Percentiles rank a stretch among this genome's conserved stretches.
These are phyloP conservation scores for Oophaga pumilio DNA, from an alignment of 2,113 vertebrate genomes.

Conservation along the genomic window DNA sequence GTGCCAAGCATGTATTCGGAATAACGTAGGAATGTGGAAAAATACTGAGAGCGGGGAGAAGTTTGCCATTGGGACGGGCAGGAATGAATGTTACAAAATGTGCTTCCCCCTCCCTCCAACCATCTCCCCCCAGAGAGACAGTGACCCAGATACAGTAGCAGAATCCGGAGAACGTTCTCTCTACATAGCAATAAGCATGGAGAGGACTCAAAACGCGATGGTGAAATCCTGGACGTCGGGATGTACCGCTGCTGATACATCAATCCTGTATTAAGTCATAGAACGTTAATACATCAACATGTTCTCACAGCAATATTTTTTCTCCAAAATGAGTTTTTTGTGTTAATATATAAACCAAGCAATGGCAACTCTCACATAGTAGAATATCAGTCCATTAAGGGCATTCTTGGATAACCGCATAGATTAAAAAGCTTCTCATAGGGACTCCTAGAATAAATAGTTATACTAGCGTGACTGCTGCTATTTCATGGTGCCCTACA, in stretches of 20 bases:
- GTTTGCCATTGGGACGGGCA: constrained; percentile 2
- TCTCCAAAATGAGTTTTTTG: too few relatives aligned
- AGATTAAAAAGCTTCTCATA: background rate
- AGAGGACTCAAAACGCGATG: background rate
- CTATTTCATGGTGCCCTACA: background rate
- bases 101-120: background rate
- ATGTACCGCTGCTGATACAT: background rate
- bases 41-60: constrained; percentile 6
- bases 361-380: too few relatives aligned
- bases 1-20: background rate
- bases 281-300: background rate
- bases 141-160: constrained; percentile 37
- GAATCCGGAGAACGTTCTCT: constrained; percentile 5
- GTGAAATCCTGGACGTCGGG: background rate
- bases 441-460: too few relatives aligned
- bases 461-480: too few relatives aligned
- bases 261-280: background rate
- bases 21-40: constrained; percentile 23
- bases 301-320: too few relatives aligned
- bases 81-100: background rate
- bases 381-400: background rate
- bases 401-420: background rate
- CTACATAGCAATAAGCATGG: constrained; percentile 12
- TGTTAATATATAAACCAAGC: too few relatives aligned
- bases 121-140: constrained; percentile 23